phyloP scores from a whole-genome alignment of 35 echinoderm and acorn worm species.

The Apostichopus californicus region DNA sequence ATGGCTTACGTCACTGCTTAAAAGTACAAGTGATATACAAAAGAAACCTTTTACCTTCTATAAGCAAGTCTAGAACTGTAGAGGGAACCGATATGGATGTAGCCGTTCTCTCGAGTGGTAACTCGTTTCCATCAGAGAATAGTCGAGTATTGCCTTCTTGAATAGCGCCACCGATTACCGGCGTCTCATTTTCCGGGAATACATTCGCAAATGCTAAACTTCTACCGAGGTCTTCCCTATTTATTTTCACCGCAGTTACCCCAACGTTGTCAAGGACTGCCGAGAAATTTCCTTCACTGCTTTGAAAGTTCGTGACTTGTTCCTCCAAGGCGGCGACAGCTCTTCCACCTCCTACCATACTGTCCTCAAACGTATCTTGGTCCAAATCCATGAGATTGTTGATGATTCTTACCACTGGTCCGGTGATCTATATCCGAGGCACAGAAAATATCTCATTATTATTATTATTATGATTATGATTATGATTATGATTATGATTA shows the following conservation, averaged over 20 bases:
- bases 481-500: too few relatives aligned
- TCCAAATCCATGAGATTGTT: conserved; percentile 32
- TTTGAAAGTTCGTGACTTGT: conserved; percentile 36
- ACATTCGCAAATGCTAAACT: background rate
- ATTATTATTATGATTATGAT: too few relatives aligned
- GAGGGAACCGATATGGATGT: conserved; percentile 17
- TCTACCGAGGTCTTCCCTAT: background rate
- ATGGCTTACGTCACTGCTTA: too few relatives aligned
- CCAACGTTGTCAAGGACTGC: background rate
- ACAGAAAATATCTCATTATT: too few relatives aligned
- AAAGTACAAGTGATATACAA: too few relatives aligned
- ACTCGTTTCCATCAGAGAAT: background rate
- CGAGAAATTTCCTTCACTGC: background rate
- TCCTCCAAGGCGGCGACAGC: conserved; percentile 1
- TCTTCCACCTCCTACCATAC: background rate
- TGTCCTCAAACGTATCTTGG: background rate
- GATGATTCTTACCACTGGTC: conserved; percentile 19
- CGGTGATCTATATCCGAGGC: background rate
- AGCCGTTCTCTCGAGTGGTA: background rate
- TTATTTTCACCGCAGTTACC: conserved; percentile 9
- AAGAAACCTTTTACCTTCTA: background rate
- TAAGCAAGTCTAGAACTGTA: background rate
- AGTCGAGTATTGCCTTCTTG: background rate
- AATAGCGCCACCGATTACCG: background rate
- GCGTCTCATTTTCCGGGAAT: background rate